Percentiles rank a stretch among this genome's conserved stretches.
Evolutionary conservation across 1,140 invertebrate species (phyloP).

Genomic region (Leptopilina boulardi): DNA sequence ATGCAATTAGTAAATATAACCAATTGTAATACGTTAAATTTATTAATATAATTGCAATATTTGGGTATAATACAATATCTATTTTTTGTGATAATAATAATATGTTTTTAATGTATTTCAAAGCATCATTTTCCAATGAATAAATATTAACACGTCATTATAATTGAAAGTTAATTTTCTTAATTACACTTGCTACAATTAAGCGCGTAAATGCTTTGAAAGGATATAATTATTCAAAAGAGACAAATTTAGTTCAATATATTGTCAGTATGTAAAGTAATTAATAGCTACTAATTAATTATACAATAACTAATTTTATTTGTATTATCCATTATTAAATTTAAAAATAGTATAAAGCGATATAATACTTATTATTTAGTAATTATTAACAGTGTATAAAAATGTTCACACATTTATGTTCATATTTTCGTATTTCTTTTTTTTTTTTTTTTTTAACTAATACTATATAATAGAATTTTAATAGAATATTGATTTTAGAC

Average conservation of each 20-base stretch:
- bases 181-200: not conserved
- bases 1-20: too few species aligned
- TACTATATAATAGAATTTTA: too few species aligned
- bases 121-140: not conserved
- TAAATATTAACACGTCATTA: not conserved
- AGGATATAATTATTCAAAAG: not conserved
- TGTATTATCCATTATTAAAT: not conserved
- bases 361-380: too few species aligned
- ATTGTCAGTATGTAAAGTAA: not conserved
- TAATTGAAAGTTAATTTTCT: slow-evolving; percentile 1
- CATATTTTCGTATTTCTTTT: not conserved
- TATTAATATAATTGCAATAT: too few species aligned
- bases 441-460: not conserved
- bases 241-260: not conserved
- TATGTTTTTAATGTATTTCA: too few species aligned
- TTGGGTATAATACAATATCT: too few species aligned
- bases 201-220: not conserved
- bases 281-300: not conserved
- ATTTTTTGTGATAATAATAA: too few species aligned
- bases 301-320: not conserved
- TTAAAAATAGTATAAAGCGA: too few species aligned
- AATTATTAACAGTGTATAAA: too few species aligned
- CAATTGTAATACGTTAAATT: too few species aligned
- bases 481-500: not conserved
- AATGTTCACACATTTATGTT: too few species aligned